Evolutionary conservation across 1,140 invertebrate genomes (phyloP).

Genomic region (Drosophila biarmipes): DNA sequence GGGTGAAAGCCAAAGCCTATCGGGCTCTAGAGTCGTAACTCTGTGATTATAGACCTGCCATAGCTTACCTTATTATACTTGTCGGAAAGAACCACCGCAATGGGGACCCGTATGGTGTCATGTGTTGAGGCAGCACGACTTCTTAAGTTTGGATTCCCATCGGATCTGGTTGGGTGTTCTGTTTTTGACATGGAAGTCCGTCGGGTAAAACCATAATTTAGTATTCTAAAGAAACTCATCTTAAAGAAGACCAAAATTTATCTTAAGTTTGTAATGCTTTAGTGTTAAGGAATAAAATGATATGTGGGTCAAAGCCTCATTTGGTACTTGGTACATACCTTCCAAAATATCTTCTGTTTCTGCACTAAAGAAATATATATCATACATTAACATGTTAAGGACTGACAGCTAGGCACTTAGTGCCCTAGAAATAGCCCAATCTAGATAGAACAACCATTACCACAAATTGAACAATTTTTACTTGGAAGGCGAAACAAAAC

Average conservation of each 20-base stretch:
- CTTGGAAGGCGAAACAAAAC: neutral
- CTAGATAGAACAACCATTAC: neutral
- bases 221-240: conserved; percentile 7
- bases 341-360: no score
- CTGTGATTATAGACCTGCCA: accelerated
- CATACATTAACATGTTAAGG: neutral
- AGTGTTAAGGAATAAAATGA: neutral
- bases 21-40: neutral
- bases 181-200: neutral
- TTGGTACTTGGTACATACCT: neutral
- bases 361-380: no score
- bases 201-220: neutral
- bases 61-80: conserved; percentile 39
- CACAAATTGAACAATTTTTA: neutral
- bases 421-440: neutral
- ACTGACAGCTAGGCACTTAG: neutral
- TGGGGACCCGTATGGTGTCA: conserved; percentile 1
- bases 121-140: neutral
- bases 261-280: neutral
- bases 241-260: neutral
- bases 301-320: neutral
- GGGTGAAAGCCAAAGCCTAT: conserved; percentile 33
- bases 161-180: neutral
- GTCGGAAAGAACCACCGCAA: conserved; percentile 5
- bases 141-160: neutral